Evolutionary conservation across 2,113 vertebrate species (phyloP).

Genomic region (Psammodynastes pulverulentus): DNA sequence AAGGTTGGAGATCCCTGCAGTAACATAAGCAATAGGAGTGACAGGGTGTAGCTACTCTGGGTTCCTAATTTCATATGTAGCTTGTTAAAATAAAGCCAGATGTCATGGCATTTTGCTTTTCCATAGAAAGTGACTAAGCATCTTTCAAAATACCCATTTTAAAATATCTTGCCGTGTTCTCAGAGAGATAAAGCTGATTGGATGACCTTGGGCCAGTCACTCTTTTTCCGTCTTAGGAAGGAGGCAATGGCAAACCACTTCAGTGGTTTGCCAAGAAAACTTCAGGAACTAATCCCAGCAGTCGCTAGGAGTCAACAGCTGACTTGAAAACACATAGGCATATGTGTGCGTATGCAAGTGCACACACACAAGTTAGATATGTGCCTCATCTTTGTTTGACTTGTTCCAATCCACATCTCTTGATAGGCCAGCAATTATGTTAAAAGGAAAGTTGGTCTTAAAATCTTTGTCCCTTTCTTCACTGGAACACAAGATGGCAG

Average conservation of each 20-base stretch:
- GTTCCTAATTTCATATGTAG: not conserved
- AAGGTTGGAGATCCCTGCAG: too few species aligned
- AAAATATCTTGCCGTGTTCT: not conserved
- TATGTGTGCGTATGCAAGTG: not conserved
- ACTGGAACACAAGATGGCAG: conserved; percentile 15
- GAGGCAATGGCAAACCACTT: not conserved
- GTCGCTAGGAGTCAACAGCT: not conserved
- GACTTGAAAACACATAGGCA: not conserved
- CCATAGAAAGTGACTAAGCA: not conserved
- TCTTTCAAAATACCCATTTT: not conserved
- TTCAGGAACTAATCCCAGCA: not conserved
- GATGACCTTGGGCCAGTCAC: not conserved
- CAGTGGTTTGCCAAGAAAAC: not conserved
- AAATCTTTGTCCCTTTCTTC: not conserved
- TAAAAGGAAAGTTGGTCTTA: not conserved
- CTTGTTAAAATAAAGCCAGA: not conserved
- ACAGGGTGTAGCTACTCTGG: not conserved
- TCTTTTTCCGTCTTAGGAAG: not conserved
- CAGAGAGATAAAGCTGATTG: not conserved
- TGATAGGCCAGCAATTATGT: not conserved
- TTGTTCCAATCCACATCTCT: not conserved
- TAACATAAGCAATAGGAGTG: not conserved
- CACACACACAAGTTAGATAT: not conserved
- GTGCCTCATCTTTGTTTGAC: conserved; percentile 7
- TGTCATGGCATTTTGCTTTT: not conserved